Base-by-base conservation (phyloP, 2,113 vertebrate species). In the Merops nubicus region DNA sequence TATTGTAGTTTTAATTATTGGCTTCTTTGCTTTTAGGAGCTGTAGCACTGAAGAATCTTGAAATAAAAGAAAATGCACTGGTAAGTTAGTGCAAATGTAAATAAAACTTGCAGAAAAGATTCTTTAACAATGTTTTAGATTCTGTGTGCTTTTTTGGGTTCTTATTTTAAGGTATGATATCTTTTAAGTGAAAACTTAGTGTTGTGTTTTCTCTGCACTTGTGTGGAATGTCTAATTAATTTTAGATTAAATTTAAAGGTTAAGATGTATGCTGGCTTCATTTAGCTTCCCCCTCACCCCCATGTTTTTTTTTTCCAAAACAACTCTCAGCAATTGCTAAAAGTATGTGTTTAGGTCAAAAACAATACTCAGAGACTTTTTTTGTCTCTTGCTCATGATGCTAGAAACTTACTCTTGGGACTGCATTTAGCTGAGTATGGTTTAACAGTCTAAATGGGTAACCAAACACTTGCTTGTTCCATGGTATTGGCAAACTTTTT, bases 61-160 rank as follows among this genome's bases (percentile, higher is more conserved):
- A 99, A 98, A 99, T 99, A 98, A 99, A 99, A 97, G 99, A 99
- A 98, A 99, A 99, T 99, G 99, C 99, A 29, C 93, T 99, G 98
- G 99, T 99, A 98, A 98, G 99, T 98, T 91, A 80, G 6, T 88
- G 34, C 80, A 84, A 94, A 56, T 72, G 80, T 88, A 88, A 88
- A 53, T 68, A 89, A 36, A 88, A 33, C 12, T 70, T 72, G 34
- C 15, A 85, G 43, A 67, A 76, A 34, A 1, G 0, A 42, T 83
- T 82, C 9, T 50, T 50, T 43, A 72, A 20, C 4, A 53, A 9
- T 0, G 0, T 59, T 60, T 72, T 85, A 22, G 19, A 15, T 70
- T 79, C 20, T 13, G n/a, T 2, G 0, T 43, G 17, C 5, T 50
- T 43, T 70, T 86, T 68, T 50, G 1, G 2, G 9, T 67, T 69